Conservation (phyloP, 2,797 vertebrate genomes). For the Natrix natrix region DNA sequence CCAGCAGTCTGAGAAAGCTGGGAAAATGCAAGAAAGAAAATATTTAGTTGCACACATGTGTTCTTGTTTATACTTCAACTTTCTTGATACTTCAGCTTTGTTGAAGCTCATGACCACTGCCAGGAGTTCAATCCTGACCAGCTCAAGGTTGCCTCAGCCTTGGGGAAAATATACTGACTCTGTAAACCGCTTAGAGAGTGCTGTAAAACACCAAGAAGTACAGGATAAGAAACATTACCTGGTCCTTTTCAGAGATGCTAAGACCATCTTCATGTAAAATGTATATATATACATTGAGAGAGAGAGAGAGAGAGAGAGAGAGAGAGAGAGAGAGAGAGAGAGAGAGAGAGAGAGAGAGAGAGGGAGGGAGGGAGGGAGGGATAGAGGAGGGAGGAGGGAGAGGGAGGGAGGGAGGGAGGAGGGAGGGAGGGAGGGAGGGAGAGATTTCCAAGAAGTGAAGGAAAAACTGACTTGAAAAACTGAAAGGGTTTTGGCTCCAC, state of each 20-base stretch:
- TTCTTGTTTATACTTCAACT: background rate
- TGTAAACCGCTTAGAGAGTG: background rate
- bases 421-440: too few relatives aligned
- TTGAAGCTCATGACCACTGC: background rate
- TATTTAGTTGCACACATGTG: background rate
- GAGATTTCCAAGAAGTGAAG: conserved; percentile 88
- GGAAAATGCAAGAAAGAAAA: background rate
- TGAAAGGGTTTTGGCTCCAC: background rate
- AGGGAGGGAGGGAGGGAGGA: too few relatives aligned
- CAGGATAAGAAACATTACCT: background rate
- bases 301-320: too few relatives aligned
- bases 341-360: too few relatives aligned
- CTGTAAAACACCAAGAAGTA: background rate
- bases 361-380: too few relatives aligned
- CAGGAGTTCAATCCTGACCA: background rate
- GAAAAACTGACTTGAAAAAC: background rate
- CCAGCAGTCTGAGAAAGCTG: background rate
- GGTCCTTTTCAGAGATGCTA: background rate
- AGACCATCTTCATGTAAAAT: background rate
- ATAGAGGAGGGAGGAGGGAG: too few relatives aligned
- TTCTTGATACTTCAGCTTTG: background rate
- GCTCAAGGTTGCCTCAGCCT: background rate
- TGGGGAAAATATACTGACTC: background rate
- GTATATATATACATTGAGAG: background rate
- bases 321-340: too few relatives aligned